Percentiles rank a stretch among this genome's conserved stretches.
Conservation (phyloP, 2,888 invertebrate species). For the Acholoe squamosa region DNA sequence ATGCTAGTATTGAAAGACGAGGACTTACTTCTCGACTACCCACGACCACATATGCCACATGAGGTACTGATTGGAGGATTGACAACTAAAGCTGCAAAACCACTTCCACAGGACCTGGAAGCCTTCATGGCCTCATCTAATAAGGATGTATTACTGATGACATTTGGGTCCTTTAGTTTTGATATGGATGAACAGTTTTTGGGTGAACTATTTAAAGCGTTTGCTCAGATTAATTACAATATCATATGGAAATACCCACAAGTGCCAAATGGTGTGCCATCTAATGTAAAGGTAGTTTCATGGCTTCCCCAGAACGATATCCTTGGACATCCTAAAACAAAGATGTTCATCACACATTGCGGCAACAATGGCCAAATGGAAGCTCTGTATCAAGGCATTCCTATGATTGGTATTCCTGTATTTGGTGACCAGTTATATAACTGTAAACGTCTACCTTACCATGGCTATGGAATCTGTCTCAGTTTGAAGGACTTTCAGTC, state of each 20-base stretch:
- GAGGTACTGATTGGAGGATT: slow-evolving; percentile 66
- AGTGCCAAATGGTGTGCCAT: slow-evolving; percentile 10
- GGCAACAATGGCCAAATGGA: slow-evolving; percentile 74
- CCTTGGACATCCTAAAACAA: slow-evolving; percentile 69
- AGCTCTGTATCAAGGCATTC: slow-evolving; percentile 73
- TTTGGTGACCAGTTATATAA: slow-evolving; percentile 72
- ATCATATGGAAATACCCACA: slow-evolving; percentile 14
- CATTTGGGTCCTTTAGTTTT: slow-evolving; percentile 60
- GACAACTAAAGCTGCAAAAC: slow-evolving; percentile 59
- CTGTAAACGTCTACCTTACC: slow-evolving; percentile 66
- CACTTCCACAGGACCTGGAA: slow-evolving; percentile 62
- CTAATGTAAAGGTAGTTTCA: slow-evolving; percentile 39
- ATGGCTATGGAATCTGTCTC: slow-evolving; percentile 64
- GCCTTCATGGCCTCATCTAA: slow-evolving; percentile 56
- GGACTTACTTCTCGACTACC: slow-evolving; percentile 65
- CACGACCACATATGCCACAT: slow-evolving; percentile 67
- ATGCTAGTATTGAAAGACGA: slow-evolving; percentile 64
- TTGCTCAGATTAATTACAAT: neutral
- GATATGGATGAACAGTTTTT: neutral
- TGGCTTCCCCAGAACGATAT: slow-evolving; percentile 66
- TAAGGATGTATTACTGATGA: slow-evolving; percentile 61
- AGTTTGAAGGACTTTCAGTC: neutral
- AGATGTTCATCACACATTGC: slow-evolving; percentile 74
- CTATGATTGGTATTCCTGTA: slow-evolving; percentile 73
- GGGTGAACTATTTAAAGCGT: neutral